A percentile compares a stretch with the other conserved stretches of the same genome.
These are phyloP conservation scores for Dendrocincla tyrannina DNA, from an alignment of 2,797 vertebrate genomes.

Conservation along the genomic window DNA sequence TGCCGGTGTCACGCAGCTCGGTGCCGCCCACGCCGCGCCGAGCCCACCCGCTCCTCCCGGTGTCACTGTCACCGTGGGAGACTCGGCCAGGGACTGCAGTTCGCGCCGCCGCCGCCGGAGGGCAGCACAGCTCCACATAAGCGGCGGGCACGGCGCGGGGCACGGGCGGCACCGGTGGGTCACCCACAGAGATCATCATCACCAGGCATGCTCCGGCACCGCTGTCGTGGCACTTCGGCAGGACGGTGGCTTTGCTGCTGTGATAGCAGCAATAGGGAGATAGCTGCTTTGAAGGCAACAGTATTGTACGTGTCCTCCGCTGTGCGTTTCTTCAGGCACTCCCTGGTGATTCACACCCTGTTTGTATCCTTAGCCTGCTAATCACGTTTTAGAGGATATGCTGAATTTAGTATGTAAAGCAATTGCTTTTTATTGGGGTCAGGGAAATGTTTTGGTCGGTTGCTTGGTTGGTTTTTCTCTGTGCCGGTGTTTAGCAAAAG, in stretches of 20 bases:
- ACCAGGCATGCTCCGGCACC: not conserved
- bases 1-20: not conserved
- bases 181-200: too few species aligned
- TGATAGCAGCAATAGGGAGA: accelerated
- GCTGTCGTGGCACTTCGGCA: accelerated
- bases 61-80: not conserved
- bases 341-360: not conserved
- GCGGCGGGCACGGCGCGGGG: not conserved
- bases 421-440: not conserved
- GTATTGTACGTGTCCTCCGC: accelerated
- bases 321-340: not conserved
- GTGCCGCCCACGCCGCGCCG: not conserved
- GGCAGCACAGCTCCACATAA: not conserved
- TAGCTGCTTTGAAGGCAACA: not conserved
- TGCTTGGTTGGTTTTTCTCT: not conserved
- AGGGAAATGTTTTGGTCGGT: not conserved
- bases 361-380: not conserved
- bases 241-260: not conserved
- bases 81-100: not conserved
- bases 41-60: not conserved
- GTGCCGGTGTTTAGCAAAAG: not conserved
- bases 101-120: not conserved
- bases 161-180: not conserved
- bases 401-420: not conserved
- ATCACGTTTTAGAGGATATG: not conserved